Evolutionary conservation across 2,888 invertebrate genomes (phyloP).

Genomic region (Phlogophora meticulosa): DNA sequence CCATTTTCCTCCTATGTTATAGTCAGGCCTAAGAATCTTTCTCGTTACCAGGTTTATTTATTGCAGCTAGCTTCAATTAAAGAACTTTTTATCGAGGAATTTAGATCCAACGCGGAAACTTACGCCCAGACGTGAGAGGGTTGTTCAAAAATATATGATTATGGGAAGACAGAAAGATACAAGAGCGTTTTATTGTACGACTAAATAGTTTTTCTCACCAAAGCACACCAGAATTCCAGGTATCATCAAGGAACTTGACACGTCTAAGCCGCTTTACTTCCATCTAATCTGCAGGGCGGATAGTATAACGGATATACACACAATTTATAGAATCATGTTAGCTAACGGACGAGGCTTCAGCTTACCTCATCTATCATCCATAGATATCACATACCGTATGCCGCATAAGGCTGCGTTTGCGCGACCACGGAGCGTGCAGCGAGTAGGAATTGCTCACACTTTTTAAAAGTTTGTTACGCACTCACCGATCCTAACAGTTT

Average conservation of each 20-base stretch:
- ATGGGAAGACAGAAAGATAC: neutral
- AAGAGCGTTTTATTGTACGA: neutral
- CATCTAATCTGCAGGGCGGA: slow-evolving; percentile 49
- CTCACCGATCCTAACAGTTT: neutral
- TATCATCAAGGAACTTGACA: slow-evolving; percentile 41
- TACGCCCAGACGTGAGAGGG: too few relatives aligned
- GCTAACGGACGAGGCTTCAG: slow-evolving; percentile 60
- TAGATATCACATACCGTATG: slow-evolving; percentile 62
- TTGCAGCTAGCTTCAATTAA: neutral
- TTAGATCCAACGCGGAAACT: neutral
- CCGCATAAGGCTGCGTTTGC: slow-evolving; percentile 39
- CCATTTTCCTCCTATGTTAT: slow-evolving; percentile 13
- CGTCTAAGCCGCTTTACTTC: slow-evolving; percentile 39
- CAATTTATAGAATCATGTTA: slow-evolving; percentile 61
- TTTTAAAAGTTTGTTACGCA: slow-evolving; percentile 8
- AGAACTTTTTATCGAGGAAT: neutral
- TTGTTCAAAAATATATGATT: too few relatives aligned
- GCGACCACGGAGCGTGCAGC: slow-evolving; percentile 41
- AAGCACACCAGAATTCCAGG: slow-evolving; percentile 17
- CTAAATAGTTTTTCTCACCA: neutral
- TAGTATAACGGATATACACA: slow-evolving; percentile 59
- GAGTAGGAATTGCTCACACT: slow-evolving; percentile 35
- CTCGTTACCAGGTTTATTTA: neutral
- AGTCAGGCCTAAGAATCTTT: too few relatives aligned
- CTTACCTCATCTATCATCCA: slow-evolving; percentile 62